Evolutionary conservation across 92 coral and sea anemone species (phyloP).

Genomic region (Zoanthus solanderi): DNA sequence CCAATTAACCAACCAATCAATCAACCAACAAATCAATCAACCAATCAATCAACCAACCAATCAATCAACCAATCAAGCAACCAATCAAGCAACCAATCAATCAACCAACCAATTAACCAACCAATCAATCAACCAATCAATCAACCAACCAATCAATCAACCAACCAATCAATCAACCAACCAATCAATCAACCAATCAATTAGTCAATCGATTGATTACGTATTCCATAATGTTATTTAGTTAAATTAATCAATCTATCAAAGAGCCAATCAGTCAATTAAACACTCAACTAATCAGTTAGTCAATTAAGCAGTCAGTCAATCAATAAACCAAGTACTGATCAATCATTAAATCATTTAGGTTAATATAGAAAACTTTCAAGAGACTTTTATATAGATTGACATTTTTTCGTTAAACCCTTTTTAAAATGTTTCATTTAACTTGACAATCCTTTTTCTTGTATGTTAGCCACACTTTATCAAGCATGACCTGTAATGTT

Average conservation of each 20-base stretch:
- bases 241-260: background rate
- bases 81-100: background rate
- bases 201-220: background rate
- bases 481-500: conserved; percentile 1
- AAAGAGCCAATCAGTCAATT: background rate
- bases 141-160: background rate
- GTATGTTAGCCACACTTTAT: background rate
- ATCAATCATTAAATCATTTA: background rate
- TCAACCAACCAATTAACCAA: no score
- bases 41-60: background rate
- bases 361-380: background rate
- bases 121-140: background rate
- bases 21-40: background rate
- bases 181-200: background rate
- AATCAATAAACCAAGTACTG: background rate
- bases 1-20: background rate
- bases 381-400: background rate
- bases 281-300: background rate
- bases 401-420: background rate
- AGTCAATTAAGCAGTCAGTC: background rate
- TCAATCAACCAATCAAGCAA: background rate
- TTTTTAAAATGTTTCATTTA: background rate
- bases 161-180: background rate
- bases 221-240: background rate
- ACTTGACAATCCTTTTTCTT: background rate